Base-by-base conservation (phyloP, 2,113 vertebrate genomes). In the Peromyscus polionotus region DNA sequence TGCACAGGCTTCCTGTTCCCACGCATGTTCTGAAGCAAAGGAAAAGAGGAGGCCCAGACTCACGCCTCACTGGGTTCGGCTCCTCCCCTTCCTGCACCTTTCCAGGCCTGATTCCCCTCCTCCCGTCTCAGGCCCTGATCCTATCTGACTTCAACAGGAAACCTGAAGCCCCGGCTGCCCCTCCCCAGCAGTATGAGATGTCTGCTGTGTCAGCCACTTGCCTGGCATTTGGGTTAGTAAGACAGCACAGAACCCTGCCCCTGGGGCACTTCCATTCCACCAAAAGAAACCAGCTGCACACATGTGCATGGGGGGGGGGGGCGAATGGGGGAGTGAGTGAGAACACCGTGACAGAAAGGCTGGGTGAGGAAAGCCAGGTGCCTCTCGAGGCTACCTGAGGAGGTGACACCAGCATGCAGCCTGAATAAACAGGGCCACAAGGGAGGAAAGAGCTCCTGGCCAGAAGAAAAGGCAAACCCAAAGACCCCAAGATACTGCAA, bases 71-170 rank as follows among this genome's bases (percentile, higher is more conserved):
- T 13, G 33, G 70, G 22, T 42, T 72, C 42, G 28, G 2, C 4
- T 26, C 2, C 42, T 57, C 11, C 31, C 1, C 7, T 5, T 13
- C 75, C 45, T 28, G 3, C 45, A 33, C 45, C 68, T 51, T 26
- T 63, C 65, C 33, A 7, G 72, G 42, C 51, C 87, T 54, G 36
- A 26, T 13, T 77, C 45, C 70, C 42, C 72, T 89, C 16, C 17
- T 20, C 24, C 68, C 33, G n/a, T 51, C 73, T 48, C 48, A 61
- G 59, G 31, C 26, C 59, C 73, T 22, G 87, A 92, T 93, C 36
- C 88, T 92, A 77, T 76, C 80, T 80, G 51, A 36, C 36, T 61
- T n/a, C 81, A 84, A 70, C 67, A 77, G 89, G 86, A 97, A 96
- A 81, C 51, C 65, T 81, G 93, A 59, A 88, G 67, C 36, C 33